These are phyloP conservation scores for Solenodon paradoxus DNA, from an alignment of 2,113 vertebrate species.

Conservation along the genomic window DNA sequence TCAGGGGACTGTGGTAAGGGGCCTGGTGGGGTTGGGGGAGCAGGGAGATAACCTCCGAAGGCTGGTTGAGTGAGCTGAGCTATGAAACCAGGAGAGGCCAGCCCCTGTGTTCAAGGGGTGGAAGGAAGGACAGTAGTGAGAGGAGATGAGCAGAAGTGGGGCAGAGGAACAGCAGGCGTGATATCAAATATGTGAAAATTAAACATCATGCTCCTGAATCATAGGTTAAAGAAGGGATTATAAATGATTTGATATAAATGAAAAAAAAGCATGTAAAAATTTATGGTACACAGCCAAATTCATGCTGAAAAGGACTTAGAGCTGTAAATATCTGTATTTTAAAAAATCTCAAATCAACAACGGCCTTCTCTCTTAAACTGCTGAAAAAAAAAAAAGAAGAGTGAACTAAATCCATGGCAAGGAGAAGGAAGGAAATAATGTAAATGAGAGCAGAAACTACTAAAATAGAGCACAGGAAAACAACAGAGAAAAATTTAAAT, in stretches of 20 bases:
- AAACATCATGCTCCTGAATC: neutral
- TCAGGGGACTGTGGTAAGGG: neutral
- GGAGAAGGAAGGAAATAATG: neutral
- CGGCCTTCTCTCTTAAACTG: neutral
- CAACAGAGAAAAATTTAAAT: neutral
- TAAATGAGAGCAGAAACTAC: neutral
- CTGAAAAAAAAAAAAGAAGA: neutral
- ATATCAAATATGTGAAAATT: neutral
- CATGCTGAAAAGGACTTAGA: neutral
- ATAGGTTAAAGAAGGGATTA: neutral
- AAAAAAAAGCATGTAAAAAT: neutral
- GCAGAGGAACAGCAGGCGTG: too few relatives aligned
- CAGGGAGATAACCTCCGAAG: too few relatives aligned
- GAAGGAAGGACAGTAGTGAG: neutral
- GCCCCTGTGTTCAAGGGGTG: neutral
- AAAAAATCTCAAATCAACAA: neutral
- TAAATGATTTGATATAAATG: neutral
- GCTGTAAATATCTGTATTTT: neutral
- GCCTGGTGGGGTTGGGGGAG: neutral
- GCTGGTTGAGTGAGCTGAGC: neutral
- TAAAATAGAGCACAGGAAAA: neutral
- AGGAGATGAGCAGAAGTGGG: too few relatives aligned
- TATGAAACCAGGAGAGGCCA: neutral
- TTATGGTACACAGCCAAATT: neutral
- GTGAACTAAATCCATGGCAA: too few relatives aligned